Percentiles rank a stretch among this genome's conserved stretches.
phyloP scores from a whole-genome alignment of 2,797 vertebrate species.

The Rhadinocentrus ornatus region DNA sequence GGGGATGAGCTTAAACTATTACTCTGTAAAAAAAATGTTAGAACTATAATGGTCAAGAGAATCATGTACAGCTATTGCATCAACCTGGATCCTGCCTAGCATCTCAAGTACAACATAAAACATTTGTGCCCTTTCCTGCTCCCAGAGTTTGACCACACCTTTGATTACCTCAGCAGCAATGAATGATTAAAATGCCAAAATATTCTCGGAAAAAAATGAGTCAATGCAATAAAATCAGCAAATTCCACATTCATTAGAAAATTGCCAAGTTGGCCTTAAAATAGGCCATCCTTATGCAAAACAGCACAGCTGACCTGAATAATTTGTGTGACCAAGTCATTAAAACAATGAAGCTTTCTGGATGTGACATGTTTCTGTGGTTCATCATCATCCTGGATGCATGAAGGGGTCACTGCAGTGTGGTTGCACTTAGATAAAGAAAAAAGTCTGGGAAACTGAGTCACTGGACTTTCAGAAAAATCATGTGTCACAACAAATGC shows the following conservation, averaged over 20 bases:
- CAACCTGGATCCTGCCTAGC: no score
- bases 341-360: conserved; percentile 65
- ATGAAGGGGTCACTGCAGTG: conserved; percentile 18
- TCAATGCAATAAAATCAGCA: conserved; percentile 22
- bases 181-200: not conserved
- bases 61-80: no score
- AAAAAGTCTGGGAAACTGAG: conserved; percentile 31
- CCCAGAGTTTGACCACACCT: not conserved
- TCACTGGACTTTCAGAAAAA: conserved; percentile 17
- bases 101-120: no score
- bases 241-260: conserved; percentile 26
- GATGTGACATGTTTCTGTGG: conserved; percentile 42
- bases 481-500: conserved; percentile 3
- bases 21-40: no score
- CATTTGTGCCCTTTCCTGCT: no score
- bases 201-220: conserved; percentile 4
- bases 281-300: conserved; percentile 58
- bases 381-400: conserved; percentile 59
- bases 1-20: no score
- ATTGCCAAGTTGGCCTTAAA: conserved; percentile 46
- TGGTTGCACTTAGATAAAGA: conserved; percentile 39
- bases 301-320: conserved; percentile 57
- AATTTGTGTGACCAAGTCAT: conserved; percentile 51
- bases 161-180: not conserved
- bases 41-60: no score